Conservation (phyloP, 2,888 invertebrate species). For the Selenia dentaria region DNA sequence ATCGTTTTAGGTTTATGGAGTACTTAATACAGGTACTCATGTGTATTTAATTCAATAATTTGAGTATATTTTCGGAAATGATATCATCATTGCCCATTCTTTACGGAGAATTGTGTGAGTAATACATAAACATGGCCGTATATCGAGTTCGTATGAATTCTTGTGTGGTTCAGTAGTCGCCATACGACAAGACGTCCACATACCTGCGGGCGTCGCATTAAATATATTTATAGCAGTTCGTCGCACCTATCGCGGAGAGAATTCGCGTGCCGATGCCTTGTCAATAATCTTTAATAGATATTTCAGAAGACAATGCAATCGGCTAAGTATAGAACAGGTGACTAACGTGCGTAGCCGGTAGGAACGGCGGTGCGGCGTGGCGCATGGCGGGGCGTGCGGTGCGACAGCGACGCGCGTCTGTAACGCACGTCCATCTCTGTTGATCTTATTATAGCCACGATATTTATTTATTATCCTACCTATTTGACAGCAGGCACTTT, state of each 20-base stretch:
- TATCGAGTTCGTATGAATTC: constrained; percentile 23
- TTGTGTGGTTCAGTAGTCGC: constrained; percentile 21
- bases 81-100: constrained; percentile 24
- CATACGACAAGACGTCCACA: constrained; percentile 48
- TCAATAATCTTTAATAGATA: constrained; percentile 85
- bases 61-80: constrained; percentile 28
- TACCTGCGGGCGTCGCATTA: constrained; percentile 64
- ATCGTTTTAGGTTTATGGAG: not conserved
- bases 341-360: constrained; percentile 75
- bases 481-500: too few species aligned
- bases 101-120: constrained; percentile 26
- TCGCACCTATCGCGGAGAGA: constrained; percentile 78
- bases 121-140: constrained; percentile 15
- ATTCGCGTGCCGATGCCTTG: constrained; percentile 83
- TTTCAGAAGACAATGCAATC: constrained; percentile 84
- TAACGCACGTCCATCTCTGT: constrained; percentile 69
- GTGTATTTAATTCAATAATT: too few species aligned
- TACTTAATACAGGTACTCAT: constrained; percentile 2
- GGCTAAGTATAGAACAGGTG: constrained; percentile 79
- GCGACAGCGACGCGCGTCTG: constrained; percentile 41
- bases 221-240: constrained; percentile 82
- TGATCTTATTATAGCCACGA: constrained; percentile 79
- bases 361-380: constrained; percentile 13
- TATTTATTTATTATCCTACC: too few species aligned
- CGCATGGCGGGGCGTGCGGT: constrained; percentile 18